These are phyloP conservation scores for Hippocampus abdominalis DNA, from an alignment of 2,113 vertebrate genomes.

Conservation along the genomic window DNA sequence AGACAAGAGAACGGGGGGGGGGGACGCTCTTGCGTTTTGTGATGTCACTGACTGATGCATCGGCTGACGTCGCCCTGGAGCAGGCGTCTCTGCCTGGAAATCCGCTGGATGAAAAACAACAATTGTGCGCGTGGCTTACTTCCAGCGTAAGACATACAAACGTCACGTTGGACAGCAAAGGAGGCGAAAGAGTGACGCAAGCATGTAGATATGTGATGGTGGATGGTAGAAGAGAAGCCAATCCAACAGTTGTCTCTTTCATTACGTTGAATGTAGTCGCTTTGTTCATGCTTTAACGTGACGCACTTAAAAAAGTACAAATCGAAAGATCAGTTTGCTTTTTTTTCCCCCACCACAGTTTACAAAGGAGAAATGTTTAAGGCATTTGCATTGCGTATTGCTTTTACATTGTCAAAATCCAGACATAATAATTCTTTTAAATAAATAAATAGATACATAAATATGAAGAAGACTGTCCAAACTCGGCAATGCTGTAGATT, in stretches of 20 bases:
- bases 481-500: too few relatives aligned
- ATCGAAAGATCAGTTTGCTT: constrained; percentile 41
- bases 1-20: constrained; percentile 53
- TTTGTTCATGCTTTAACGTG: constrained; percentile 63
- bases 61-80: constrained; percentile 33
- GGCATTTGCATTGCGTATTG: background rate
- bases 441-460: too few relatives aligned
- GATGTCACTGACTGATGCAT: constrained; percentile 43
- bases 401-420: background rate
- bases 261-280: constrained; percentile 68
- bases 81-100: constrained; percentile 47
- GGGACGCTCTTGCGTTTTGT: constrained; percentile 4
- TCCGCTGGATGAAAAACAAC: constrained; percentile 47
- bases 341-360: constrained; percentile 21
- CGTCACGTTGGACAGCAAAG: background rate
- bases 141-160: constrained; percentile 34
- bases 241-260: constrained; percentile 42
- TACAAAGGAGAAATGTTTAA: background rate
- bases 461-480: too few relatives aligned
- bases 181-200: constrained; percentile 41
- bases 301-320: constrained; percentile 32
- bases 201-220: constrained; percentile 47
- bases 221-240: constrained; percentile 37
- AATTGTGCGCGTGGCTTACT: constrained; percentile 42
- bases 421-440: background rate